phyloP scores from a whole-genome alignment of 2,113 vertebrate species.

The Strigops habroptila region DNA sequence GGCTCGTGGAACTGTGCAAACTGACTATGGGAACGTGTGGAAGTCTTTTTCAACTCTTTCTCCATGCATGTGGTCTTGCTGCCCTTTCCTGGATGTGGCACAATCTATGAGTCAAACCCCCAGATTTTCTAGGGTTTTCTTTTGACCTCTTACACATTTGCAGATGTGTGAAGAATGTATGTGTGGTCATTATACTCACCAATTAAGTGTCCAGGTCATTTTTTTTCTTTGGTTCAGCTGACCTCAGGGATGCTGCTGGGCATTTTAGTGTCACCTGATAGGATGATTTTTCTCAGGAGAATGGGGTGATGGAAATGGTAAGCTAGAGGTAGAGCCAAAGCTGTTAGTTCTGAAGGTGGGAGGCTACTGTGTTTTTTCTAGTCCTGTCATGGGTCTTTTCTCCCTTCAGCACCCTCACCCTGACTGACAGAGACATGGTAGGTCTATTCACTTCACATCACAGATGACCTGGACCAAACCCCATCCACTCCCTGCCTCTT shows the following conservation, averaged over 20 bases:
- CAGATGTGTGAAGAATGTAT: neutral
- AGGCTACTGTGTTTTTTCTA: neutral
- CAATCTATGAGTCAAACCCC: neutral
- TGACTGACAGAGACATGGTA: neutral
- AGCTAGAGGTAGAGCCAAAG: neutral
- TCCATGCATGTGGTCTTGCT: neutral
- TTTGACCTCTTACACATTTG: neutral
- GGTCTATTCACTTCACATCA: neutral
- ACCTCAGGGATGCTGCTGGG: neutral
- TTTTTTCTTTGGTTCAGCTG: neutral
- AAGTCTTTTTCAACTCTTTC: neutral
- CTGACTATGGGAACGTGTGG: neutral
- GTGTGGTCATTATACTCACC: too few relatives aligned
- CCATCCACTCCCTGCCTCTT: neutral
- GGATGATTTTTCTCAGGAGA: neutral
- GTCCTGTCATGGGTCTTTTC: neutral
- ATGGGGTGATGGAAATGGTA: neutral
- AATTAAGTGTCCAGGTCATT: too few relatives aligned
- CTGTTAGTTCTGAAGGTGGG: neutral
- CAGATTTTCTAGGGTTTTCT: neutral
- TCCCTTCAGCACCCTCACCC: neutral
- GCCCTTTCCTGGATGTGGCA: neutral
- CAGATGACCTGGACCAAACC: neutral
- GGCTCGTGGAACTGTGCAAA: neutral
- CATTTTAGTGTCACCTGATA: neutral